phyloP scores from a whole-genome alignment of 35 echinoderm and acorn worm genomes.

The Ophiothrix spiculata region DNA sequence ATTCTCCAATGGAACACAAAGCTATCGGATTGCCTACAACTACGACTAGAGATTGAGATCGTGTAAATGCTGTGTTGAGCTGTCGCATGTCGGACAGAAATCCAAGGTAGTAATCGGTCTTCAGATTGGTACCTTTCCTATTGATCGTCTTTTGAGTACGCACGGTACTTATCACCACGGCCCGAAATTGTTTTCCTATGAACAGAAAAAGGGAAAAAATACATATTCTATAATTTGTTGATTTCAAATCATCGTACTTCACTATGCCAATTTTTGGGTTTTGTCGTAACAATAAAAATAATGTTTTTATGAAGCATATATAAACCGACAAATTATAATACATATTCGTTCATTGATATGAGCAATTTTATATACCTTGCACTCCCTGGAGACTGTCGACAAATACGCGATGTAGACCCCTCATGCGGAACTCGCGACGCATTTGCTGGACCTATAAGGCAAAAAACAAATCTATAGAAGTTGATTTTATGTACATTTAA shows the following conservation, averaged over 20 bases:
- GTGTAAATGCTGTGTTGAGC: conserved; percentile 85
- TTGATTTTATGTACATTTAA: neutral
- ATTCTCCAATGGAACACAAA: conserved; percentile 61
- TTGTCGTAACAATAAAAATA: too few relatives aligned
- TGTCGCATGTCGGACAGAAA: conserved; percentile 74
- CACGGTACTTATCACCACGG: conserved; percentile 80
- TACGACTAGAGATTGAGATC: conserved; percentile 66
- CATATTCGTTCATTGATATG: neutral
- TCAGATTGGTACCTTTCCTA: conserved; percentile 28
- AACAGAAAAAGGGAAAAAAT: neutral
- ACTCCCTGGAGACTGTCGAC: conserved; percentile 77
- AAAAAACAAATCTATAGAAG: neutral
- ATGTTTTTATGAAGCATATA: neutral
- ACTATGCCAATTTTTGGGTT: neutral
- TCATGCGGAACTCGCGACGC: conserved; percentile 53
- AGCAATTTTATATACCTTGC: conserved; percentile 50
- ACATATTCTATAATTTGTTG: neutral
- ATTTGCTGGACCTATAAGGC: conserved; percentile 67
- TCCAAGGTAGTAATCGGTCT: conserved; percentile 25
- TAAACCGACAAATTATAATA: neutral
- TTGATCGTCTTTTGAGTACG: conserved; percentile 66
- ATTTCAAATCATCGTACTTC: neutral
- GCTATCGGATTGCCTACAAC: conserved; percentile 81
- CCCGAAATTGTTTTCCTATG: conserved; percentile 77
- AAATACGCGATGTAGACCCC: conserved; percentile 29